A percentile compares a stretch with the other conserved stretches of the same genome.
Evolutionary conservation across 2,888 invertebrate genomes (phyloP).

Genomic region (Rotaria magnacalcarata): DNA sequence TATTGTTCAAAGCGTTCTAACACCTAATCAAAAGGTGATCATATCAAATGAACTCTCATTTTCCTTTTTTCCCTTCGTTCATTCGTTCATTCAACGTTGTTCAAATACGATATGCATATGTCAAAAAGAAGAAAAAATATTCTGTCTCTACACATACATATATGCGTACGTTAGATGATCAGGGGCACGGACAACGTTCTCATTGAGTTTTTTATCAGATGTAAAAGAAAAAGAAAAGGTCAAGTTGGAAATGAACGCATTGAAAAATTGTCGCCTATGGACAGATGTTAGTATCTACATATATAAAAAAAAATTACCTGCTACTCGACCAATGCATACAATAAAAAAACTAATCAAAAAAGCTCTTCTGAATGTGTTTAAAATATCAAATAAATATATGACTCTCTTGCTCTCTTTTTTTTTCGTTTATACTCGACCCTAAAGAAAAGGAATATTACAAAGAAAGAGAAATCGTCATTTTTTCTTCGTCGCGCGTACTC

Average conservation of each 20-base stretch:
- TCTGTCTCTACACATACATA: not conserved
- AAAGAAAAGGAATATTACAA: not conserved
- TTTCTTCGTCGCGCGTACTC: not conserved
- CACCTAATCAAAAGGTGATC: constrained; percentile 22
- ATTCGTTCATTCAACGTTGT: not conserved
- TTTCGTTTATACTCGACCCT: not conserved
- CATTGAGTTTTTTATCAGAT: constrained; percentile 17
- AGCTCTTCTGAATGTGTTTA: not conserved
- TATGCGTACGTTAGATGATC: not conserved
- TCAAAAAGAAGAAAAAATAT: not conserved
- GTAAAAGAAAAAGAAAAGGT: not conserved
- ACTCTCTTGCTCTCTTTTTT: not conserved
- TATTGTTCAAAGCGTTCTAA: constrained; percentile 1
- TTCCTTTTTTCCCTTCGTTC: not conserved
- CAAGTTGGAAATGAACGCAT: not conserved
- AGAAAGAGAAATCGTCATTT: not conserved
- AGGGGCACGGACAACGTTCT: not conserved
- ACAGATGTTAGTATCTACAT: not conserved
- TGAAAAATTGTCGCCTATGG: not conserved
- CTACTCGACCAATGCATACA: not conserved
- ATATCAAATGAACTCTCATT: constrained; percentile 1
- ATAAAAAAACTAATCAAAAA: not conserved
- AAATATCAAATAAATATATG: not conserved
- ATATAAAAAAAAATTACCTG: not conserved
- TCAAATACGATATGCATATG: not conserved